Evolutionary conservation across 2,888 invertebrate species (phyloP).

Genomic region (Mantis religiosa): DNA sequence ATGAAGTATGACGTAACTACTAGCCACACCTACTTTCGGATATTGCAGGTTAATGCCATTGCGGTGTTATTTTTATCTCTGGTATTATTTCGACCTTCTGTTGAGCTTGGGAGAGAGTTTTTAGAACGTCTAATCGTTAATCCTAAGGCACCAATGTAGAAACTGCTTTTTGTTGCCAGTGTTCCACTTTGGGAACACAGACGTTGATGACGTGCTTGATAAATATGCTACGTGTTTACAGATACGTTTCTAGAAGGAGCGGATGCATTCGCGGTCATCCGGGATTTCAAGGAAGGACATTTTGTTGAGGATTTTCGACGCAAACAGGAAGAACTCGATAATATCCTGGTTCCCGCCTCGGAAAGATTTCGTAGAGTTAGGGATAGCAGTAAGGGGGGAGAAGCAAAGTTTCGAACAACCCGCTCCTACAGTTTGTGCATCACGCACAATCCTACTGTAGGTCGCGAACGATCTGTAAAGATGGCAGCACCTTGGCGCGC

Average conservation of each 20-base stretch:
- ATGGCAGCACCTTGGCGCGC: slow-evolving; percentile 17
- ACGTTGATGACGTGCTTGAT: too few species aligned
- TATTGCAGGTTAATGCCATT: not conserved
- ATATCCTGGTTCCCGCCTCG: not conserved
- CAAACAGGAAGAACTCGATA: not conserved
- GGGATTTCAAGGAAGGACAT: not conserved
- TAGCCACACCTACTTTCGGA: not conserved
- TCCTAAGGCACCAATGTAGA: not conserved
- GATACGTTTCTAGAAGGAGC: not conserved
- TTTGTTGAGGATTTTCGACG: not conserved
- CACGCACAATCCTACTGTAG: slow-evolving; percentile 10
- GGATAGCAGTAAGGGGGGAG: not conserved
- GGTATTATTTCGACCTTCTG: not conserved
- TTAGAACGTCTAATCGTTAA: not conserved
- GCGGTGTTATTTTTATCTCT: not conserved
- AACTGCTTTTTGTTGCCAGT: not conserved
- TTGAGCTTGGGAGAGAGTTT: not conserved
- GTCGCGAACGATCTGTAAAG: slow-evolving; percentile 11
- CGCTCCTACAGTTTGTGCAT: slow-evolving; percentile 5
- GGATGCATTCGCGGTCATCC: not conserved
- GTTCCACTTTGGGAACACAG: not conserved
- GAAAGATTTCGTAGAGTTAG: not conserved
- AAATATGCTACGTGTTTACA: not conserved
- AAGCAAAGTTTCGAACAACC: slow-evolving; percentile 7
- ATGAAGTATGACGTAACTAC: not conserved